Base-by-base conservation (phyloP, 1,140 invertebrate species). In the Acromyrmex charruanus region DNA sequence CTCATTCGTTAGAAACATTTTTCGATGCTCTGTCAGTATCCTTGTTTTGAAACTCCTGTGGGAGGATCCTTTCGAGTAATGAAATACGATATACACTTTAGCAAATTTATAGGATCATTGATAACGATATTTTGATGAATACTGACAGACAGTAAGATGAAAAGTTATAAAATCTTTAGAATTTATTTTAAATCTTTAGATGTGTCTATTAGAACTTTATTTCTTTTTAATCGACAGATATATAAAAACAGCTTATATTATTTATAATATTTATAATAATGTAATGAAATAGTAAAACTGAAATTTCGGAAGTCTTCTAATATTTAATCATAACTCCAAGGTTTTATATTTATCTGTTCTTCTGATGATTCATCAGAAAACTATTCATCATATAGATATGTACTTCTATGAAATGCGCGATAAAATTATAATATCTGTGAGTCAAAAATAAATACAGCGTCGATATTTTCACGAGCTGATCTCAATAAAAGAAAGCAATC, bases 21-120 rank as follows among this genome's bases (percentile, higher is more conserved):
- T 53, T 69, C 63, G 65, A 80, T 53, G 28, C 49, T 4, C 3
- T 21, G 31, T 49, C 44, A 51, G 7, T 28, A 49, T 68, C 9
- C 21, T 69, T 18, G 18, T 68, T 63, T 21, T 28, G 77, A 49
- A 69, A 25, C 49, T 80, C 51, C 9, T 28, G 0, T 18, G 31
- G 31, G 16, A 69, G 49, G 9, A 69, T 14, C 63, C 28, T 58
- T 44, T 39, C n/a, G 49, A 2, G 1, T 66, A 65, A 79, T 39
- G 77, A 79, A 80, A 80, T 28, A 0, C n/a, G 63, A 69, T 69
- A 55, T 49, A 58, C 2, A 39, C 21, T 55, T 69, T 7, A 21
- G n/a, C 14, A 80, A 80, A 80, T 80, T 80, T 69, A 69, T 80
- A 21, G 63, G 14, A 58, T 1, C 12, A 55, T 39, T 18, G 55